Base-by-base conservation (phyloP, 2,888 invertebrate genomes). In the Agrochola circellaris region DNA sequence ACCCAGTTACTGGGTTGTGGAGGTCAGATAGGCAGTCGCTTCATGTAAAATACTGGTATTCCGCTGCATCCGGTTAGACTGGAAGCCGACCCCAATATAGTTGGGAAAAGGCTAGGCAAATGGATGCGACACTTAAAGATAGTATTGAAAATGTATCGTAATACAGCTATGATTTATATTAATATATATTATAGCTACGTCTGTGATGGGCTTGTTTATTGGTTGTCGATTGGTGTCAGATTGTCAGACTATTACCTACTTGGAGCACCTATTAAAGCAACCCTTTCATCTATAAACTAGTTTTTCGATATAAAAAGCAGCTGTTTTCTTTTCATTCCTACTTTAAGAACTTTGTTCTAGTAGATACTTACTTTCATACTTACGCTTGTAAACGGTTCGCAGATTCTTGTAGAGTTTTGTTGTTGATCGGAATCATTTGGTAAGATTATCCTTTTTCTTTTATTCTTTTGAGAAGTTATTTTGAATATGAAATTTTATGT, bases 251-350 rank as follows among this genome's bases (percentile, higher is more conserved):
- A 26, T 58, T 7, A 51, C n/a, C n/a, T n/a, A n/a, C 42, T 51
- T 17, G 34, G 20, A 75, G 42, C 17, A 76, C 26, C 2, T 64
- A 6, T 34, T 34, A 23, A 13, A 5, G 23, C 3, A 20, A 51
- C 13, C 42, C 76, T 75, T 75, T 45, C 15, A 75, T 54, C n/a
- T 75, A 75, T 62, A 62, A 75, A 75, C 45, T 34, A 34, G 45
- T 54, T 64, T 45, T 34, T 64, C 2, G 8, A 48, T 64, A 48
- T 58, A 65, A 65, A 76, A 15, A 42, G 5, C 58, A 76, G 58
- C 30, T 77, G 79, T 34, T 42, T 2, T 30, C 2, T 67, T n/a
- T 67, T 34, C 3, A 45, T 61, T 23, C 1, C 48, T 58, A 17
- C 20, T 26, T 45, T 1, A 26, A 23, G n/a, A 42, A 26, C 17